Evolutionary conservation across 2,888 invertebrate species (phyloP).

Genomic region (Gerosis bhagava): DNA sequence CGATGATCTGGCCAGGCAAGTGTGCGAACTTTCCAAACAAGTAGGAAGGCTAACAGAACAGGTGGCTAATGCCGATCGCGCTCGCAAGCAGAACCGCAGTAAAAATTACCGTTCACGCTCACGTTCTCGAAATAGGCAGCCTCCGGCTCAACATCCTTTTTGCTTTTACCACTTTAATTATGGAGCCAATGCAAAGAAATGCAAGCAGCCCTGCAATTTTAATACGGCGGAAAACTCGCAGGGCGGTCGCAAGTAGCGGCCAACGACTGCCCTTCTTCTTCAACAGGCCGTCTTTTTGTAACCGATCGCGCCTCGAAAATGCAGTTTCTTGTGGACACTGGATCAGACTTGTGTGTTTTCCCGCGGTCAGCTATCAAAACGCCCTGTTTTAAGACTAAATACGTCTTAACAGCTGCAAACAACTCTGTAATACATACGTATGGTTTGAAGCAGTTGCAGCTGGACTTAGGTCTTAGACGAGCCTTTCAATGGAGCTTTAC

Average conservation of each 20-base stretch:
- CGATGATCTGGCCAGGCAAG: too few species aligned
- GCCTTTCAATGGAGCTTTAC: background rate
- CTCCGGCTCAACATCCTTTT: too few species aligned
- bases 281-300: conserved; percentile 38
- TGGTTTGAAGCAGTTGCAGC: background rate
- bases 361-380: conserved; percentile 22
- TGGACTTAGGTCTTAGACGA: background rate
- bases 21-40: too few species aligned
- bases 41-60: too few species aligned
- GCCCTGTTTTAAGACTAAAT: background rate
- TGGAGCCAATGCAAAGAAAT: too few species aligned
- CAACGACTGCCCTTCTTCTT: conserved; percentile 29
- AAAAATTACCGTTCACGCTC: too few species aligned
- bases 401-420: background rate
- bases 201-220: too few species aligned
- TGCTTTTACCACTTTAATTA: too few species aligned
- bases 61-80: too few species aligned
- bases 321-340: conserved; percentile 35
- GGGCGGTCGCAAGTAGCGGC: conserved; percentile 36
- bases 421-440: background rate
- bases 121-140: too few species aligned
- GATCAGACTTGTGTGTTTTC: conserved; percentile 34
- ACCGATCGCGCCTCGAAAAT: conserved; percentile 33
- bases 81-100: too few species aligned
- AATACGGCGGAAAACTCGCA: too few species aligned